Evolutionary conservation across 2,113 vertebrate genomes (phyloP).

Genomic region (Dipodomys ordii): DNA sequence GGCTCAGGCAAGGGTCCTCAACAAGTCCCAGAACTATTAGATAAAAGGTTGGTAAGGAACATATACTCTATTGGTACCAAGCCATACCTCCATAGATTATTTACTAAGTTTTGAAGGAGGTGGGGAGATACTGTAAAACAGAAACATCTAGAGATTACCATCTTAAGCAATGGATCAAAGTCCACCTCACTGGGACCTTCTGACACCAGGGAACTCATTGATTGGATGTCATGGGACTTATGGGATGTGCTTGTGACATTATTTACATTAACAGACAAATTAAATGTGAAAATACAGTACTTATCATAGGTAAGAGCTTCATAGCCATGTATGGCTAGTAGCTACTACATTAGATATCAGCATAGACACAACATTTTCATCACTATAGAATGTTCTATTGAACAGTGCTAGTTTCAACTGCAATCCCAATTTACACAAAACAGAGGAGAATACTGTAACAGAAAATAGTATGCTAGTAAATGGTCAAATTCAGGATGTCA

Average conservation of each 20-base stretch:
- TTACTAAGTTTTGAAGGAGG: neutral
- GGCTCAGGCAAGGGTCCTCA: neutral
- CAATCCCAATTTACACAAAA: conserved; percentile 22
- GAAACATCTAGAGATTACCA: neutral
- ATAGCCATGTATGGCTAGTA: neutral
- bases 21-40: neutral
- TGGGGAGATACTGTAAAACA: neutral
- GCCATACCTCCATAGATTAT: neutral
- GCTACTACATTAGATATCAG: neutral
- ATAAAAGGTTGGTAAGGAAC: conserved; percentile 22
- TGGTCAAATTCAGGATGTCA: conserved; percentile 38
- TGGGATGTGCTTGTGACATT: too few relatives aligned
- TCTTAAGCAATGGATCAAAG: neutral
- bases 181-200: neutral
- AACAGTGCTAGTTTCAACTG: neutral
- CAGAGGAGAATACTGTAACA: neutral
- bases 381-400: neutral
- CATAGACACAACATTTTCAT: neutral
- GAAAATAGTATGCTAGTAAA: conserved; percentile 26
- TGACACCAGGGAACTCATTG: neutral
- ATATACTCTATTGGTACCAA: conserved; percentile 21
- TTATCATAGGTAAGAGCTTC: neutral
- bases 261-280: neutral
- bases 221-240: neutral
- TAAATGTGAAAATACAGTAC: conserved; percentile 3